A percentile compares a stretch with the other conserved stretches of the same genome.
Conservation (phyloP, 1,140 invertebrate species). For the Aphidius gifuensis region DNA sequence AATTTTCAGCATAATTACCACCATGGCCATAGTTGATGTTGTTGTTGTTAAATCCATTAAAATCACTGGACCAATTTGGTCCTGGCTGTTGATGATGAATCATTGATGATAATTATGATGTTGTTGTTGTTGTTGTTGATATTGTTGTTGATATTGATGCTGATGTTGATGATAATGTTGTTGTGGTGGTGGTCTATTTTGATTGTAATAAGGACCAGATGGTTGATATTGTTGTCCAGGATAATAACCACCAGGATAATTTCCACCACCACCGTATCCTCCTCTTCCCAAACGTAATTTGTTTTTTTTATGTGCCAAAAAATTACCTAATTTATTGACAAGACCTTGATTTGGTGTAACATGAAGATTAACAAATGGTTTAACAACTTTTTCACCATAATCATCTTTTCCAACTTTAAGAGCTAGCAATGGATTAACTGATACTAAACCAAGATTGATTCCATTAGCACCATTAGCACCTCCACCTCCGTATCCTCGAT, state of each 20-base stretch:
- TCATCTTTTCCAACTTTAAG: slow-evolving; percentile 82
- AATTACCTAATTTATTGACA: slow-evolving; percentile 68
- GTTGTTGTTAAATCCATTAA: slow-evolving; percentile 40
- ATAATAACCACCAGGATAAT: too few relatives aligned
- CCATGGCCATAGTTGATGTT: slow-evolving; percentile 29
- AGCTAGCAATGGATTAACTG: slow-evolving; percentile 78
- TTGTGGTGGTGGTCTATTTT: slow-evolving; percentile 38
- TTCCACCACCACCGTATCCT: slow-evolving; percentile 27
- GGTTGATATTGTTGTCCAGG: slow-evolving; percentile 20
- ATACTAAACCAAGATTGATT: slow-evolving; percentile 75
- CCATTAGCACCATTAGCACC: slow-evolving; percentile 65
- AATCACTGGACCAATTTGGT: slow-evolving; percentile 35
- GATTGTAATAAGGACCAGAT: slow-evolving; percentile 41
- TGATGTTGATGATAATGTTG: slow-evolving; percentile 56
- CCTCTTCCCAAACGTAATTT: slow-evolving; percentile 46
- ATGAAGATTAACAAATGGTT: slow-evolving; percentile 81
- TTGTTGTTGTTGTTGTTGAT: too few relatives aligned
- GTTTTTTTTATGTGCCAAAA: slow-evolving; percentile 69
- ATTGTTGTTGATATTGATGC: too few relatives aligned
- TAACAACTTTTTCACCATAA: slow-evolving; percentile 79
- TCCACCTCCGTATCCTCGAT: slow-evolving; percentile 62
- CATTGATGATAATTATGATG: too few relatives aligned
- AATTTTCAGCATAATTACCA: slow-evolving; percentile 37
- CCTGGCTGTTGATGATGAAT: slow-evolving; percentile 44
- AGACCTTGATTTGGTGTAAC: slow-evolving; percentile 77